Evolutionary conservation across 2,888 invertebrate species (phyloP).

Genomic region (Polymixis lichenea): DNA sequence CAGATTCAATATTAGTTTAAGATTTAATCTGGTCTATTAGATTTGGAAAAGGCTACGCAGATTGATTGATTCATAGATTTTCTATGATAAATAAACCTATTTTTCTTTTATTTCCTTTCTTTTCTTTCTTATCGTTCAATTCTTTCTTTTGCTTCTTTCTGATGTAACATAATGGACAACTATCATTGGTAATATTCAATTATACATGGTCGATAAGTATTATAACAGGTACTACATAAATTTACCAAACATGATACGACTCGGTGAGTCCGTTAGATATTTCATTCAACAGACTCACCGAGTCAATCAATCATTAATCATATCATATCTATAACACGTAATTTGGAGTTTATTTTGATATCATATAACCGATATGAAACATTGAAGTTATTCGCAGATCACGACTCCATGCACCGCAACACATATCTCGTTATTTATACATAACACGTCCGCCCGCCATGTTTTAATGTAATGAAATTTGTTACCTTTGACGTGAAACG

Average conservation of each 20-base stretch:
- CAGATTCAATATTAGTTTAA: background rate
- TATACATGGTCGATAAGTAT: background rate
- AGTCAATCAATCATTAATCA: slow-evolving; percentile 35
- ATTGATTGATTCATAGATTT: no score
- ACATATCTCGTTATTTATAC: slow-evolving; percentile 50
- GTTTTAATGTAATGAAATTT: slow-evolving; percentile 58
- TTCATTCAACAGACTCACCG: slow-evolving; percentile 18
- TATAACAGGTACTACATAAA: background rate
- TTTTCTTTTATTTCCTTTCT: background rate
- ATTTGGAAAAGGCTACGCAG: no score
- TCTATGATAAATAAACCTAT: background rate
- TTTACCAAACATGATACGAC: slow-evolving; percentile 12
- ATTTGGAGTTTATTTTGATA: slow-evolving; percentile 37
- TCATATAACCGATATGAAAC: slow-evolving; percentile 29
- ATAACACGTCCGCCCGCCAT: slow-evolving; percentile 43
- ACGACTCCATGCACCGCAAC: slow-evolving; percentile 22
- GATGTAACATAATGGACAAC: no score
- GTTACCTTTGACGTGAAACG: slow-evolving; percentile 52
- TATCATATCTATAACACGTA: slow-evolving; percentile 31
- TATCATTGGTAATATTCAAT: background rate
- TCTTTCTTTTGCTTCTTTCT: no score
- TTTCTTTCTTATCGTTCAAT: no score
- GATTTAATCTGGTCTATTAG: background rate
- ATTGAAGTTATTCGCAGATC: slow-evolving; percentile 39
- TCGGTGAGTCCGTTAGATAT: no score